Conservation (phyloP, 1,140 invertebrate species). For the Cepaea nemoralis region DNA sequence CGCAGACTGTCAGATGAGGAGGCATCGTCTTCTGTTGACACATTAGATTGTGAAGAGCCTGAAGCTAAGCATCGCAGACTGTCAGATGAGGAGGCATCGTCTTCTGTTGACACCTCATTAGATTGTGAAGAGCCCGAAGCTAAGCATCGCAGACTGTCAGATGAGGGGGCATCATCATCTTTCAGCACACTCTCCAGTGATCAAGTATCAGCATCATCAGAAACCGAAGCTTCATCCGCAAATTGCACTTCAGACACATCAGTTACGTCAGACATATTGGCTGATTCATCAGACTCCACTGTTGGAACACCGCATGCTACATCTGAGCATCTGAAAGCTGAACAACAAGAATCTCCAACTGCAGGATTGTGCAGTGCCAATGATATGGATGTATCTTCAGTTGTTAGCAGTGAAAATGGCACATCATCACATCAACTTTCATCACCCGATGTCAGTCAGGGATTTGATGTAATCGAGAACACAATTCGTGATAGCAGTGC, state of each 20-base stretch:
- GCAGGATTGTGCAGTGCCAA: neutral
- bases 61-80: neutral
- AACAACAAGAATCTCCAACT: neutral
- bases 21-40: neutral
- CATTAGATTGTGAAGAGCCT: slow-evolving; percentile 15
- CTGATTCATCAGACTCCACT: neutral
- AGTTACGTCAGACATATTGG: neutral
- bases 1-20: neutral
- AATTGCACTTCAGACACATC: neutral
- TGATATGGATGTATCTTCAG: neutral
- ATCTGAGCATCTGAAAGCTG: neutral
- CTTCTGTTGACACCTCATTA: neutral
- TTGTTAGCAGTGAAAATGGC: neutral
- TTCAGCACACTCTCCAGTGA: neutral
- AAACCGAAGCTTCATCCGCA: neutral
- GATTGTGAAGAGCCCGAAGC: slow-evolving; percentile 6
- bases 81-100: neutral
- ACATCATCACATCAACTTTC: neutral
- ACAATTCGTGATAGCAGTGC: neutral
- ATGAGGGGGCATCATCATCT: neutral
- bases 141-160: neutral
- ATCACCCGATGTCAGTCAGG: slow-evolving; percentile 7
- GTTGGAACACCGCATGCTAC: neutral
- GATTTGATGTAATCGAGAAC: neutral
- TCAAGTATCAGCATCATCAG: neutral